These are phyloP conservation scores for Azorinus chamasolen DNA, from an alignment of 2,888 invertebrate species.

Conservation along the genomic window DNA sequence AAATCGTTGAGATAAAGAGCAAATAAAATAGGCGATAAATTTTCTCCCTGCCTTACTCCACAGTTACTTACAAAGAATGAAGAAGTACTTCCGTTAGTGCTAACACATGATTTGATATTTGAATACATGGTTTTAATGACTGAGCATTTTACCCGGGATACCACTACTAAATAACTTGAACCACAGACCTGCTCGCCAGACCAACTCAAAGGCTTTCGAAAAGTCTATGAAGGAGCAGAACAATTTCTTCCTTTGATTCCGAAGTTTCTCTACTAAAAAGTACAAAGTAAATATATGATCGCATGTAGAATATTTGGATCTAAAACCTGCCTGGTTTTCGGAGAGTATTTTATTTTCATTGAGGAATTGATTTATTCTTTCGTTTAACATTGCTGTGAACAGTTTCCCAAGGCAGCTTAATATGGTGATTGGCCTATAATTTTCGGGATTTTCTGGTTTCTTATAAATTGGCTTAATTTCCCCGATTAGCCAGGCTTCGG, in stretches of 20 bases:
- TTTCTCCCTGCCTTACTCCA: no score
- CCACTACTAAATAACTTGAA: no score
- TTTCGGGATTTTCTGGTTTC: not conserved
- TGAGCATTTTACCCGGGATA: no score
- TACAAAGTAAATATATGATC: constrained; percentile 3
- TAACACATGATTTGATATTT: no score
- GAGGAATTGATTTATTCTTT: not conserved
- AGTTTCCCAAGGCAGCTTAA: constrained; percentile 5
- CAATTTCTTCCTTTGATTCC: not conserved
- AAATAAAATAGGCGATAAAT: no score
- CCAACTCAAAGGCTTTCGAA: constrained; percentile 5
- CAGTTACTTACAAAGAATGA: no score
- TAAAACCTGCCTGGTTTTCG: not conserved
- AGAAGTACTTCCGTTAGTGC: no score
- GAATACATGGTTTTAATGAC: not conserved
- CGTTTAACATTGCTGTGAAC: not conserved
- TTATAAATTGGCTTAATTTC: not conserved
- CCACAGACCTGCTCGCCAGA: not conserved
- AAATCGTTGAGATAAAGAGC: no score
- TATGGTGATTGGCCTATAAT: not conserved
- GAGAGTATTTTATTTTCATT: no score
- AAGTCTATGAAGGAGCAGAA: not conserved
- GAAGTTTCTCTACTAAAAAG: not conserved
- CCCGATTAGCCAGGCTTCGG: not conserved
- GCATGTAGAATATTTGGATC: not conserved